A percentile compares a stretch with the other conserved stretches of the same genome.
These are phyloP conservation scores for Nebria ingens DNA, from an alignment of 1,140 invertebrate species.

Conservation along the genomic window DNA sequence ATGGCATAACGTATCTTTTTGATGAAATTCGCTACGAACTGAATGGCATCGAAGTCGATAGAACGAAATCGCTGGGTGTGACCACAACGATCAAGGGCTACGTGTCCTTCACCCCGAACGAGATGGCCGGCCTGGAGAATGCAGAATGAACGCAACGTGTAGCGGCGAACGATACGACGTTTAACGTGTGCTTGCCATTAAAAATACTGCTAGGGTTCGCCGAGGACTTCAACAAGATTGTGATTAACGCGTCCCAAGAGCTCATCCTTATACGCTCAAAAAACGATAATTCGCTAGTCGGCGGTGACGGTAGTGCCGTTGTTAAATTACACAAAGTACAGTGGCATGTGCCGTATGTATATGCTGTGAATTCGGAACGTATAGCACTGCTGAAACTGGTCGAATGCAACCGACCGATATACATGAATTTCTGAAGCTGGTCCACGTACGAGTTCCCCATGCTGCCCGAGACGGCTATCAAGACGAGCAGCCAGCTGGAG, in stretches of 20 bases:
- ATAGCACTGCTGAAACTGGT: not conserved
- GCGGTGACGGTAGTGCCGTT: not conserved
- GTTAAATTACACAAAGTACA: not conserved
- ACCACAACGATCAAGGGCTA: constrained; percentile 22
- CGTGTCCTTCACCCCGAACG: constrained; percentile 16
- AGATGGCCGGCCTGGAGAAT: not conserved
- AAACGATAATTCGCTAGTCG: not conserved
- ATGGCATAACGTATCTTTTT: constrained; percentile 25
- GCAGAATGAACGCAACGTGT: constrained; percentile 17
- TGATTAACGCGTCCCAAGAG: constrained; percentile 21
- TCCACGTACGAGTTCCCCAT: not conserved
- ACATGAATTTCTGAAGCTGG: not conserved
- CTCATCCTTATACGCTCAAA: constrained; percentile 18
- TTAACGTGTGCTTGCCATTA: constrained; percentile 12
- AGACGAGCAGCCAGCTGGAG: not conserved
- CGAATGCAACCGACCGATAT: not conserved
- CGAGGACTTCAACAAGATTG: constrained; percentile 21
- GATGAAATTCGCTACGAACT: constrained; percentile 27
- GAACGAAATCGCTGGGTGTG: constrained; percentile 21
- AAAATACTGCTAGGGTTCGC: constrained; percentile 19
- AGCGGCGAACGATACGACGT: not conserved
- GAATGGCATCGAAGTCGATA: constrained; percentile 25
- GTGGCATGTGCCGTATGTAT: not conserved
- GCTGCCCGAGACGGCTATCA: not conserved
- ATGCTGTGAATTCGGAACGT: not conserved